Evolutionary conservation across 1,140 invertebrate species (phyloP), one percentile per base, ranked within the genome.

Genomic region (Drosophila varians): DNA sequence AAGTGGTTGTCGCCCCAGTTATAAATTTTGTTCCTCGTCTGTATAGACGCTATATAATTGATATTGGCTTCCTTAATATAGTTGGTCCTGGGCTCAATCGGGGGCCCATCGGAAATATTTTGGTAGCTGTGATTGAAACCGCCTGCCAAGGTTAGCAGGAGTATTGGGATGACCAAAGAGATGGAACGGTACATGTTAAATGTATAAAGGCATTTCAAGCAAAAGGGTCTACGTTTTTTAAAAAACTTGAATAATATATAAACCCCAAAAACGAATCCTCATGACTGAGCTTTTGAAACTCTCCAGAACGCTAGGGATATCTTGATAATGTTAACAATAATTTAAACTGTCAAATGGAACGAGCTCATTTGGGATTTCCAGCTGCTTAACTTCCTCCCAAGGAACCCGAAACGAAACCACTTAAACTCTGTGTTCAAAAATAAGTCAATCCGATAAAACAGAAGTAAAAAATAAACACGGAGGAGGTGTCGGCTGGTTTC

Each of bases 1-100:
- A 66, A 78, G 21, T 78, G 74, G 48, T 86, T 78, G 38, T 86
- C 77, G 23, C 71, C 77, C 48, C 56, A 72, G n/a, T 49, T 25
- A 1, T 9, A 1, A 6, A 66, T 28, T 3, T 54, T 47, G 0
- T 56, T 26, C 1, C 14, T 6, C 0, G 80, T 70, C 4, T 71
- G 51, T 26, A 86, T 75, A 7, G 80, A 86, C 6, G 82, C 80
- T 9, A 72, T 40, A 36, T 45, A 64, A 3, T 42, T 45, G 6
- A 31, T 3, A 9, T 11, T n/a, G 2, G 9, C 4, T 31, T 16
- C 14, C 3, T 9, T 43, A 14, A 11, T 3, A 11, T 14, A 25
- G 3, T 11, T 11, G 28, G 9, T 3, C 9, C 28, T 31, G 11
- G 9, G 9, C 2, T 31, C 8, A 31, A 11, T 11, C 3, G 4